phyloP scores from a whole-genome alignment of 2,113 vertebrate genomes.

The Maccullochella peelii region DNA sequence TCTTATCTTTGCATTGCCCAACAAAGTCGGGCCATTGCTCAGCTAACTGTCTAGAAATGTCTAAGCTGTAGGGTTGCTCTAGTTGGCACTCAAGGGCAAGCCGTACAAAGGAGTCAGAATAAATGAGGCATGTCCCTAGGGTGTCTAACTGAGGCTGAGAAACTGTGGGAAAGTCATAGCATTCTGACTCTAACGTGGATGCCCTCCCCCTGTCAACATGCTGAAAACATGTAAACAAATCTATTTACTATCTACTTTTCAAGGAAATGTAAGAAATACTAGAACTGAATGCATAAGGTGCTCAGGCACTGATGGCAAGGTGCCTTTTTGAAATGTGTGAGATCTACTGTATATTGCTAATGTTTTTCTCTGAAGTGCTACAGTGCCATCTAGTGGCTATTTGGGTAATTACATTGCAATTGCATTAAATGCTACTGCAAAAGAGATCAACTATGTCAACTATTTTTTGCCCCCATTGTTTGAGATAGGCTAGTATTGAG shows the following conservation, averaged over 20 bases:
- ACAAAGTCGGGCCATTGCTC: constrained; percentile 36
- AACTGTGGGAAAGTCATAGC: constrained; percentile 67
- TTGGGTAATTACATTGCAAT: constrained; percentile 12
- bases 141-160: constrained; percentile 48
- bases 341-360: background rate
- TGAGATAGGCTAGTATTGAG: background rate
- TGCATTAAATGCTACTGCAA: background rate
- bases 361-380: constrained; percentile 20
- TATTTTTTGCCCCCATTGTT: constrained; percentile 8
- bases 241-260: too few relatives aligned
- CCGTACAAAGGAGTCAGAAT: constrained; percentile 54
- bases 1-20: constrained; percentile 14
- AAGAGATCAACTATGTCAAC: background rate
- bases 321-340: constrained; percentile 3
- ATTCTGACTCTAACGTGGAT: constrained; percentile 29
- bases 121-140: constrained; percentile 73
- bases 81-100: constrained; percentile 72
- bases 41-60: constrained; percentile 61
- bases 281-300: background rate
- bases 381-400: constrained; percentile 70
- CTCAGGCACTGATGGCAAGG: background rate
- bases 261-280: constrained; percentile 6
- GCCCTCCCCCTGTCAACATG: constrained; percentile 16
- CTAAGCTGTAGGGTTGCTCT: constrained; percentile 36
- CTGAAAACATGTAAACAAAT: constrained; percentile 25